Conservation (phyloP, 2,113 vertebrate genomes). For the Panurus biarmicus region DNA sequence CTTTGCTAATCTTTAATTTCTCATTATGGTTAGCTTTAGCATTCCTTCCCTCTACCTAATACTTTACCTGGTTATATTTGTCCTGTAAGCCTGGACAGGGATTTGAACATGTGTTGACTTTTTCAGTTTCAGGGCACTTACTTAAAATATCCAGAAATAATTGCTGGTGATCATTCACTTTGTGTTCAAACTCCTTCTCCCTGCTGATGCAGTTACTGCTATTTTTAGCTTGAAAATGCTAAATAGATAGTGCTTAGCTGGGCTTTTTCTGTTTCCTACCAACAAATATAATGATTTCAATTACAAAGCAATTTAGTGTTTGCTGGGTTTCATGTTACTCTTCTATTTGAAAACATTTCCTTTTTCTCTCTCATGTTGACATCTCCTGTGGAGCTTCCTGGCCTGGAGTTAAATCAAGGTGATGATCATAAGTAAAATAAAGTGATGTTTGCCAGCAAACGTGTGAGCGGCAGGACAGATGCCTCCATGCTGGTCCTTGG, state of each 20-base stretch:
- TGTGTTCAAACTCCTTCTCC: background rate
- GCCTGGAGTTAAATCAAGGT: background rate
- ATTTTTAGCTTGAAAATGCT: conserved; percentile 42
- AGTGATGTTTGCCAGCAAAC: background rate
- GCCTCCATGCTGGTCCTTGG: background rate
- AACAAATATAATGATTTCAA: background rate
- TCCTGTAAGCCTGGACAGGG: background rate
- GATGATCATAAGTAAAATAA: background rate
- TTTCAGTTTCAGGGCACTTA: background rate
- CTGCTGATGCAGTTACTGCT: background rate
- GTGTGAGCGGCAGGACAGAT: background rate
- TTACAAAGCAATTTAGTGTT: conserved; percentile 19
- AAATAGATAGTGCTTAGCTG: conserved; percentile 16
- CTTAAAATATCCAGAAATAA: conserved; percentile 5
- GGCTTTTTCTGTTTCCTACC: background rate
- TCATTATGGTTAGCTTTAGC: background rate
- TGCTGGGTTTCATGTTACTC: background rate
- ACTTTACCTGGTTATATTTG: background rate
- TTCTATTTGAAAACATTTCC: background rate
- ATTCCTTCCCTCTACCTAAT: background rate
- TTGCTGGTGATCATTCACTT: background rate
- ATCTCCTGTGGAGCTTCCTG: background rate
- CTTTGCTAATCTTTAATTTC: background rate
- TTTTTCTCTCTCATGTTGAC: background rate
- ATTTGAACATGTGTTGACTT: background rate